Percentiles rank a stretch among this genome's conserved stretches.
Conservation (phyloP, 2,888 invertebrate species). For the Drosophila putrida region DNA sequence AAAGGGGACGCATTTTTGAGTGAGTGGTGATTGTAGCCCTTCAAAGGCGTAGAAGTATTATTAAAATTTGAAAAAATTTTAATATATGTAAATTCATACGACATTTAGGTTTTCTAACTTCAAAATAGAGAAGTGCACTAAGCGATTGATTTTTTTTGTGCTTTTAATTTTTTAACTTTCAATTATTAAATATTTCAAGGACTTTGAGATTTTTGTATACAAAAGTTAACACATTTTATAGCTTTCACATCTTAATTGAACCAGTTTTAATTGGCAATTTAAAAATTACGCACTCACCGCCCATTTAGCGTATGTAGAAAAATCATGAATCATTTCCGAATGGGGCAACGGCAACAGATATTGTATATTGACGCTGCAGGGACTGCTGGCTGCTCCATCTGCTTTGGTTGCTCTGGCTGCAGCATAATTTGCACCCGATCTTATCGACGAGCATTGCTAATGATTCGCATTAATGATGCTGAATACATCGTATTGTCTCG, state of each 20-base stretch:
- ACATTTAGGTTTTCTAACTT: no score
- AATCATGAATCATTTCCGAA: slow-evolving; percentile 53
- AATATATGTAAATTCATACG: no score
- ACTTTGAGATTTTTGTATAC: neutral
- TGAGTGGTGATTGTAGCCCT: no score
- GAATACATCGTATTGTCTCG: slow-evolving; percentile 38
- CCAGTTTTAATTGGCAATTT: slow-evolving; percentile 76
- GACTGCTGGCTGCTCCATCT: neutral
- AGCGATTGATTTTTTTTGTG: no score
- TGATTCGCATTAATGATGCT: slow-evolving; percentile 80
- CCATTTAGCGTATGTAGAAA: slow-evolving; percentile 36
- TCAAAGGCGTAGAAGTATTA: no score
- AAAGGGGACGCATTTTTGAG: no score
- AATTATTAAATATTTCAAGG: slow-evolving; percentile 2
- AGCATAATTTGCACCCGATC: slow-evolving; percentile 76
- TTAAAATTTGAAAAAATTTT: no score
- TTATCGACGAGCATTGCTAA: slow-evolving; percentile 76
- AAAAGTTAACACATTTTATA: neutral
- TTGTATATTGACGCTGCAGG: slow-evolving; percentile 17
- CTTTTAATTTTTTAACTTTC: neutral
- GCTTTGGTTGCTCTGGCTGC: slow-evolving; percentile 21
- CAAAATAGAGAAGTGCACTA: no score
- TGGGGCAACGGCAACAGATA: neutral
- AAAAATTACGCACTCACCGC: slow-evolving; percentile 73
- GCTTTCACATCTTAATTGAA: slow-evolving; percentile 63